These are phyloP conservation scores for Nephrocerus scutellatus DNA, from an alignment of 2,888 invertebrate species.

Conservation along the genomic window DNA sequence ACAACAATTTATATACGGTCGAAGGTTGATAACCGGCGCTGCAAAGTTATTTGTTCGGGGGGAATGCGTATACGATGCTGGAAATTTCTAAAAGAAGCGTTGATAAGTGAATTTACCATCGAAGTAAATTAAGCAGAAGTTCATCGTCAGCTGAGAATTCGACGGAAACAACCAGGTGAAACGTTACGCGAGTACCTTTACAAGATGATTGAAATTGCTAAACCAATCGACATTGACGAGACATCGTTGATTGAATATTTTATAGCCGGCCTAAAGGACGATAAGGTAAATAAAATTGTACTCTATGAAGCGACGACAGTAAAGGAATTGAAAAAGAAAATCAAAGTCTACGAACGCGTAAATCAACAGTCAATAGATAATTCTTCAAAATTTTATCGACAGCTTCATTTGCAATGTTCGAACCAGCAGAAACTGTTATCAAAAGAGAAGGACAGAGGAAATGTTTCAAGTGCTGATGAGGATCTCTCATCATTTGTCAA, in stretches of 20 bases:
- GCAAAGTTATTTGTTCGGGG: conserved; percentile 9
- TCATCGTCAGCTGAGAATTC: conserved; percentile 7
- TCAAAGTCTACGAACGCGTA: conserved; percentile 11
- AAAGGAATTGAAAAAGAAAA: conserved; percentile 10
- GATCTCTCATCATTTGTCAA: too few relatives aligned
- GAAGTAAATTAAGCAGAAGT: conserved; percentile 7
- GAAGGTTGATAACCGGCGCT: conserved; percentile 3
- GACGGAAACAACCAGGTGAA: conserved; percentile 8
- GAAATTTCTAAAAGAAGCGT: conserved; percentile 4
- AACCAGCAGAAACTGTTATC: too few relatives aligned
- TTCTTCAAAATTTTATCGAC: too few relatives aligned
- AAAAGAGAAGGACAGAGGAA: too few relatives aligned
- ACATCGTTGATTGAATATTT: conserved; percentile 15
- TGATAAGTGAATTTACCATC: conserved; percentile 5
- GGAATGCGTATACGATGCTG: conserved; percentile 2
- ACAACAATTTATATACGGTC: conserved; percentile 9
- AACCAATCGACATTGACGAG: conserved; percentile 11
- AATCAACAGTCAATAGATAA: conserved; percentile 14
- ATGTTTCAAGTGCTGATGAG: too few relatives aligned
- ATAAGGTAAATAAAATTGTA: conserved; percentile 13
- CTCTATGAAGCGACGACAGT: conserved; percentile 13
- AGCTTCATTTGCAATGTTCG: too few relatives aligned
- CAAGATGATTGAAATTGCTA: conserved; percentile 12
- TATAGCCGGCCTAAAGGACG: conserved; percentile 13
- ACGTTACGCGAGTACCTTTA: conserved; percentile 12